phyloP scores from a whole-genome alignment of 1,140 invertebrate species.

The Bombus superbus region DNA sequence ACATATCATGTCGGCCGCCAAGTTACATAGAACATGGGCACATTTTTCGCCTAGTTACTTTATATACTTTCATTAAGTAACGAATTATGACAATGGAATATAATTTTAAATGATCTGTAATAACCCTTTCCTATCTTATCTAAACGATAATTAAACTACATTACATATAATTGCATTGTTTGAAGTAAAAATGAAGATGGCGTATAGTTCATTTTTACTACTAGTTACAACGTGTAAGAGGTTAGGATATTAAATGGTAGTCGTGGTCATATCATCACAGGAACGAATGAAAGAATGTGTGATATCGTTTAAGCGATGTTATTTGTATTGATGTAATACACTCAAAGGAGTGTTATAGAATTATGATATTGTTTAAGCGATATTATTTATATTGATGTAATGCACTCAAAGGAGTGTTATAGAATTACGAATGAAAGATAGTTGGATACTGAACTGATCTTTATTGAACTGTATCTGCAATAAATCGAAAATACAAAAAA shows the following conservation, averaged over 20 bases:
- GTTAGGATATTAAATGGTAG: background rate
- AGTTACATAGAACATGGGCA: background rate
- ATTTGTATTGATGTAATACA: background rate
- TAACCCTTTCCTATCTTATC: background rate
- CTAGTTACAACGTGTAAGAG: background rate
- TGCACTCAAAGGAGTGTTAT: too few species aligned
- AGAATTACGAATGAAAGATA: background rate
- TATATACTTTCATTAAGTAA: background rate
- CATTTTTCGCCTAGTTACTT: background rate
- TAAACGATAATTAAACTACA: background rate
- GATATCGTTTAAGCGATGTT: background rate
- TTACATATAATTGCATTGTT: background rate
- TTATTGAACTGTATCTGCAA: background rate
- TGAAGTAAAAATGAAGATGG: background rate
- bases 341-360: background rate
- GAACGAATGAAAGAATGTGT: background rate
- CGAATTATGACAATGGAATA: background rate
- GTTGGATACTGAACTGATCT: background rate
- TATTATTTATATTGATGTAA: background rate
- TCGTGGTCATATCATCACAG: background rate
- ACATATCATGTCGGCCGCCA: background rate
- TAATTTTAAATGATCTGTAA: background rate
- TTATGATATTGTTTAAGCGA: background rate
- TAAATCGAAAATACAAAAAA: background rate
- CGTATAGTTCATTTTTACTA: background rate